Evolutionary conservation across 2,797 vertebrate genomes (phyloP).

Genomic region (Rallus crepitans): DNA sequence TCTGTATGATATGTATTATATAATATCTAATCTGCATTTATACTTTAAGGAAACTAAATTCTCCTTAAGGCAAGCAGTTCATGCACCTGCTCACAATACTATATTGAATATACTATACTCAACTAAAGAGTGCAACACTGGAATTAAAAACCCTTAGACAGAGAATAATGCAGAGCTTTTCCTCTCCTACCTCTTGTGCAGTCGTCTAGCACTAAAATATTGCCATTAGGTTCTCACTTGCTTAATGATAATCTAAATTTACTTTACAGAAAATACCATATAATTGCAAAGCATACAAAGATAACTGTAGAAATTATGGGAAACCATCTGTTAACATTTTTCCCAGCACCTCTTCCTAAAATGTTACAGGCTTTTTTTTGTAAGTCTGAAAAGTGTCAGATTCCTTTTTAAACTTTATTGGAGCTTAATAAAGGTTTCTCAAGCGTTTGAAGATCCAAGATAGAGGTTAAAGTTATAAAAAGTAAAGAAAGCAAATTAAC

Average conservation of each 20-base stretch:
- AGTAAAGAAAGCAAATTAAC: neutral
- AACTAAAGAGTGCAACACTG: neutral
- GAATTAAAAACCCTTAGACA: neutral
- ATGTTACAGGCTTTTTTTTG: neutral
- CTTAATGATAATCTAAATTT: neutral
- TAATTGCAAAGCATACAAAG: neutral
- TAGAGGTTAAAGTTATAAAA: neutral
- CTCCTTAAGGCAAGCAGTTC: neutral
- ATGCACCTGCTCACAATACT: neutral
- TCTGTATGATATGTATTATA: fast-evolving
- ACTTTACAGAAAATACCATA: neutral
- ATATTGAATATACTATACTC: neutral
- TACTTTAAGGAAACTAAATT: neutral
- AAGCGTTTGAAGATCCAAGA: neutral
- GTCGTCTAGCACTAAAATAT: neutral
- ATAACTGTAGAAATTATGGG: neutral
- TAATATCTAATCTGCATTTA: neutral
- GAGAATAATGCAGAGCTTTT: neutral
- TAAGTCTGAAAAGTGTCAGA: neutral
- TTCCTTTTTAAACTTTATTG: neutral
- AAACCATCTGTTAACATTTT: neutral
- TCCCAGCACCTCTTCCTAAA: neutral
- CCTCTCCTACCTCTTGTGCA: neutral
- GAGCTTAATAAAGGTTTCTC: neutral
- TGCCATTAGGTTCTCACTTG: neutral